Evolutionary conservation across 2,797 vertebrate genomes (phyloP), one percentile per base, ranked within the genome.

Genomic region (Synaphobranchus kaupii): DNA sequence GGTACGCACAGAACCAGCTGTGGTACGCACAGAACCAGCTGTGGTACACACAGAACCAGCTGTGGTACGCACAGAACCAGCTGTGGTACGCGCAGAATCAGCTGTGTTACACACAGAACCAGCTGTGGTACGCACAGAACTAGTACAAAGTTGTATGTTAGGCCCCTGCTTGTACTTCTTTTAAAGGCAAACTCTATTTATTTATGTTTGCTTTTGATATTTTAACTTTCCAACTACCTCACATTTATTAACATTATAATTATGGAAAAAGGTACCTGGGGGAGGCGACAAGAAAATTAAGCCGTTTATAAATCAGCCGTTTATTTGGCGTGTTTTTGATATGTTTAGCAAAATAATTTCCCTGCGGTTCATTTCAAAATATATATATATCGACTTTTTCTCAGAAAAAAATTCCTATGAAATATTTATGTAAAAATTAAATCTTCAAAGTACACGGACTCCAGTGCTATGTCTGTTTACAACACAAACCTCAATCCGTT

Each of bases 321-420:
- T 78, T 78, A 22, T 44, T 73, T 73, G 28, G 7, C 15, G 60
- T 73, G 28, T 28, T 73, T 73, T 73, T 73, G 12, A 71, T 63
- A 63, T 71, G 66, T 71, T 71, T 28, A 71, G 63, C 63, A n/a
- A 31, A 71, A 71, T 71, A 31, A 63, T 63, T 63, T 71, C 66
- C n/a, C 28, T 12, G 28, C 3, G 28, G 8, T 34, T 31, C n/a
- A 31, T 71, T 71, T 31, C 2, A 71, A 31, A 71, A n/a, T n/a
- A n/a, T n/a, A 73, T 73, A 34, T 12, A 6, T 68, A 68, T 28
- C 28, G 66, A 73, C 28, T 20, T 73, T 73, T 73, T 73, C 28
- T 31, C 10, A 73, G 13, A 39, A 73, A 47, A 1, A 78, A 34
- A 31, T 39, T 44, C 34, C 34, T 78, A 44, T 78, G 17, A 44